These are phyloP conservation scores for Clarias pachynema DNA, from an alignment of 2,797 vertebrate genomes.

Conservation along the genomic window DNA sequence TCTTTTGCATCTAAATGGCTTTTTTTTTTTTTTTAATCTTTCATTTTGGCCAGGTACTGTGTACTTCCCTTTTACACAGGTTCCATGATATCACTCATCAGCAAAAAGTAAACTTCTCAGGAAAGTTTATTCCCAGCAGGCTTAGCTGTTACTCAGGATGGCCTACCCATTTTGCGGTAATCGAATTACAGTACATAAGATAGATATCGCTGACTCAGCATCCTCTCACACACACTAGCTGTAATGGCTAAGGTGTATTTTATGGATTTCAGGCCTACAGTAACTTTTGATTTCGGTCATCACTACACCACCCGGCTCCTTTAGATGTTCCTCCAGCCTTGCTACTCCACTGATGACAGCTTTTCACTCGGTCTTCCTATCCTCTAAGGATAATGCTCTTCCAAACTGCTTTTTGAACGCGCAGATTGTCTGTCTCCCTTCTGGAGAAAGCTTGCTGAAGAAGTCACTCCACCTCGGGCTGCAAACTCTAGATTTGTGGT, in stretches of 20 bases:
- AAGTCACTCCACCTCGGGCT: too few species aligned
- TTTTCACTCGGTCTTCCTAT: too few species aligned
- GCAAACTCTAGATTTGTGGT: too few species aligned
- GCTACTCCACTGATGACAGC: too few species aligned
- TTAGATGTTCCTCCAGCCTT: too few species aligned
- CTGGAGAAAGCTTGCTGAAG: too few species aligned
- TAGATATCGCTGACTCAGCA: conserved; percentile 76
- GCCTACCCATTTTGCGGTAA: conserved; percentile 42
- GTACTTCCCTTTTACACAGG: not conserved
- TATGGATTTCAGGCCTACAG: conserved; percentile 63
- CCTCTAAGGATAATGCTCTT: too few species aligned
- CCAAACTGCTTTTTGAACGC: too few species aligned
- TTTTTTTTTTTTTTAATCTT: conserved; percentile 14
- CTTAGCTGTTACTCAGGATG: conserved; percentile 24
- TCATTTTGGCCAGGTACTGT: conserved; percentile 1
- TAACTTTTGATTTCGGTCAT: conserved; percentile 65
- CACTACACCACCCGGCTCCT: too few species aligned
- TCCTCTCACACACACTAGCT: conserved; percentile 50
- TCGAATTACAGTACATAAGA: conserved; percentile 68
- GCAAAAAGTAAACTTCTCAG: not conserved
- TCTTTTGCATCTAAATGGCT: conserved; percentile 50
- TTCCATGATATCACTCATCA: not conserved
- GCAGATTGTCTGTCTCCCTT: too few species aligned
- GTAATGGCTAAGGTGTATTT: conserved; percentile 74
- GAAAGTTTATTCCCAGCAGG: not conserved